A percentile compares a stretch with the other conserved stretches of the same genome.
phyloP scores from a whole-genome alignment of 2,888 invertebrate species.

The Biston stratarius region DNA sequence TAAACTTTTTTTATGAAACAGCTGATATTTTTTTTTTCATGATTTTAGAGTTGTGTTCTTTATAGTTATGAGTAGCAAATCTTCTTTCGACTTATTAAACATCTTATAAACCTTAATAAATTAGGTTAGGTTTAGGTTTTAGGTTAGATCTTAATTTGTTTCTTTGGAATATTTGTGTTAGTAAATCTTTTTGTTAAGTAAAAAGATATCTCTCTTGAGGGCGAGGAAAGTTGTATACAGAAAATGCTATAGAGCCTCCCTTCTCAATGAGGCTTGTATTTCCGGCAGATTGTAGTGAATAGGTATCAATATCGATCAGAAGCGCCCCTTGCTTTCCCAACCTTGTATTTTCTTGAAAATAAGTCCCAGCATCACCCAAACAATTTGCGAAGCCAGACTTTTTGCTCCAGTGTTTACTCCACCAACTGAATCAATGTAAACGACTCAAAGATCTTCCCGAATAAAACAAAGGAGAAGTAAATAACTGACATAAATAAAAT shows the following conservation, averaged over 20 bases:
- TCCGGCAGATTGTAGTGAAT: constrained; percentile 22
- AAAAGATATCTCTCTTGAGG: neutral
- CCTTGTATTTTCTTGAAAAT: constrained; percentile 29
- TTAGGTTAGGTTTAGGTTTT: too few species aligned
- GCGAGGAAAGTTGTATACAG: constrained; percentile 16
- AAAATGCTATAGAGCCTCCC: constrained; percentile 14
- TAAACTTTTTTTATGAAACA: too few species aligned
- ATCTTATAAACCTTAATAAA: too few species aligned
- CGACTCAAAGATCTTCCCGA: constrained; percentile 12
- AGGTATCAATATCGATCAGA: constrained; percentile 27
- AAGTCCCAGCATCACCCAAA: constrained; percentile 14
- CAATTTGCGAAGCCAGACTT: constrained; percentile 14
- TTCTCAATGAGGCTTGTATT: constrained; percentile 12
- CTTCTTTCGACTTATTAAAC: too few species aligned
- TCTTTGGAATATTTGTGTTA: neutral
- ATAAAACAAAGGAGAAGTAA: constrained; percentile 55
- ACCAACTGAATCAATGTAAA: constrained; percentile 25
- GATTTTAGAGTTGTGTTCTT: too few species aligned
- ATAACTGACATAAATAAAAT: constrained; percentile 59
- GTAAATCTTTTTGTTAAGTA: neutral
- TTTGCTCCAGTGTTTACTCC: constrained; percentile 1
- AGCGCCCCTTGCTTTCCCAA: constrained; percentile 26
- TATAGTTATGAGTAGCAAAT: too few species aligned
- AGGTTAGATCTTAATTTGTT: too few species aligned
- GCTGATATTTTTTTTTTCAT: too few species aligned